Evolutionary conservation across 2,113 vertebrate species (phyloP).

Genomic region (Ochotona princeps): DNA sequence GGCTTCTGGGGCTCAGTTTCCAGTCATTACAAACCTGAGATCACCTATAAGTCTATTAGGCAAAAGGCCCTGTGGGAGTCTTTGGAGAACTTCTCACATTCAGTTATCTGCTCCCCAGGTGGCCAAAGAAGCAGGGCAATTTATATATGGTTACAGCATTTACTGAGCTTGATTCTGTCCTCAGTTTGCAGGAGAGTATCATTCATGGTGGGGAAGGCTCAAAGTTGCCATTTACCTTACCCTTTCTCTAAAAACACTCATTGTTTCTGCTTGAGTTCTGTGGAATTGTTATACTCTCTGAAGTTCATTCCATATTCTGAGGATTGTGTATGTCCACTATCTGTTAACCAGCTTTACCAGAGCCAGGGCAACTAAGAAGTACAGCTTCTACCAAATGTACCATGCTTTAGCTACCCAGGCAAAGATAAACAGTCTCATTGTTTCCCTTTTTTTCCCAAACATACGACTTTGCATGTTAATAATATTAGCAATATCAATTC

Average conservation of each 20-base stretch:
- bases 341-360: neutral
- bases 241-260: slow-evolving; percentile 33
- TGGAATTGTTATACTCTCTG: neutral
- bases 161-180: slow-evolving; percentile 49
- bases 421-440: slow-evolving; percentile 1
- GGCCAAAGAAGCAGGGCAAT: slow-evolving; percentile 31
- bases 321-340: neutral
- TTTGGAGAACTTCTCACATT: slow-evolving; percentile 49
- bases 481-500: neutral
- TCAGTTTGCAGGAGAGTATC: slow-evolving; percentile 12
- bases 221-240: slow-evolving; percentile 31
- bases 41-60: slow-evolving; percentile 41
- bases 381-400: neutral
- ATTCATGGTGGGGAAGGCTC: slow-evolving; percentile 52
- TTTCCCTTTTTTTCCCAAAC: slow-evolving; percentile 20
- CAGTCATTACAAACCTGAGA: slow-evolving; percentile 34
- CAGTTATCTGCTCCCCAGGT: slow-evolving; percentile 58
- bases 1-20: neutral
- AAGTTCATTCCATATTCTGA: neutral
- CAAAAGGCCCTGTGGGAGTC: slow-evolving; percentile 3
- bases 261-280: slow-evolving; percentile 4
- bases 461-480: slow-evolving; percentile 6
- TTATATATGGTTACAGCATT: slow-evolving; percentile 60
- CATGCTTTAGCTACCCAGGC: neutral
- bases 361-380: neutral